Evolutionary conservation across 1,140 invertebrate genomes (phyloP).

Genomic region (Zaprionus taronus): DNA sequence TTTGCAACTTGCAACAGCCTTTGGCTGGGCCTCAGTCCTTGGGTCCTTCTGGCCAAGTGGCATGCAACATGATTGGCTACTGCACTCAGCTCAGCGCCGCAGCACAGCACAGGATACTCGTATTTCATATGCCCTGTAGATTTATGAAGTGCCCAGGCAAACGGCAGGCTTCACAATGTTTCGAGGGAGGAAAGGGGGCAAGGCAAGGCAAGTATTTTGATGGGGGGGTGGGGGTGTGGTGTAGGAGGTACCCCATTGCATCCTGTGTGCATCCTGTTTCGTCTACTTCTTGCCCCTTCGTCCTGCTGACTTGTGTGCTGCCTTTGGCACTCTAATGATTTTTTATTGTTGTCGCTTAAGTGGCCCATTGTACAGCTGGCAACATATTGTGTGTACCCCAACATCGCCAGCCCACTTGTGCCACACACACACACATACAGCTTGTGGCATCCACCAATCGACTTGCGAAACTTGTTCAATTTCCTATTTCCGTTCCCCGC

Average conservation of each 20-base stretch:
- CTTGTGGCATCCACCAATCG: conserved; percentile 13
- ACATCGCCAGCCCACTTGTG: conserved; percentile 14
- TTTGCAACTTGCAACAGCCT: conserved; percentile 36
- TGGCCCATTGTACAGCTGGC: conserved; percentile 79
- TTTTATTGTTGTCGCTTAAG: conserved; percentile 80
- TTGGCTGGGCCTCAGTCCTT: conserved; percentile 6
- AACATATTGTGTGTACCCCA: conserved; percentile 63
- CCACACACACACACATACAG: neutral
- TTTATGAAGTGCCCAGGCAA: conserved; percentile 70
- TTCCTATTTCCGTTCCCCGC: conserved; percentile 5
- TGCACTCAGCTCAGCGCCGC: conserved; percentile 55
- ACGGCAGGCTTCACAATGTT: conserved; percentile 11
- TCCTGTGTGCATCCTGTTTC: conserved; percentile 43
- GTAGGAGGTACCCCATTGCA: conserved; percentile 16
- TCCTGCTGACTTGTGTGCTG: conserved; percentile 31
- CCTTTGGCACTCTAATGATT: conserved; percentile 78
- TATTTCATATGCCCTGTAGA: conserved; percentile 78
- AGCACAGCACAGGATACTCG: conserved; percentile 67
- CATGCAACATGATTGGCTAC: conserved; percentile 72
- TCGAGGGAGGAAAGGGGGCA: neutral
- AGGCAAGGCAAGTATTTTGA: conserved; percentile 9
- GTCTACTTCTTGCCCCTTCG: conserved; percentile 17
- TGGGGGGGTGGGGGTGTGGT: conserved; percentile 9
- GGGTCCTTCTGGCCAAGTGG: conserved; percentile 26
- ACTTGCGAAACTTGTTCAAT: conserved; percentile 17